A percentile compares a stretch with the other conserved stretches of the same genome.
These are phyloP conservation scores for Netelia inedita DNA, from an alignment of 2,888 invertebrate genomes.

Conservation along the genomic window DNA sequence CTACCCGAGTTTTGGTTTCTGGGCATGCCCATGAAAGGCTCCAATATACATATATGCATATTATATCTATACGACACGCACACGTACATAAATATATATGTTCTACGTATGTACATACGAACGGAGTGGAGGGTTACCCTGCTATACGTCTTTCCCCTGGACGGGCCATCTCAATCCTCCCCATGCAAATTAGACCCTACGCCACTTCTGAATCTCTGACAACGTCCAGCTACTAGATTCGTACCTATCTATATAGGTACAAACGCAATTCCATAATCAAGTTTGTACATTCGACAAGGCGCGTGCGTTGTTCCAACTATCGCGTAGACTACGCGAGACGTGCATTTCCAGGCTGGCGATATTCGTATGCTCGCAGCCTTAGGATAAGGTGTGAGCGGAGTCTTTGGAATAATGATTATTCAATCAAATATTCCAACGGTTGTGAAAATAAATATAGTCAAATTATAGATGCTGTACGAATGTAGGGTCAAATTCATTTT, in stretches of 20 bases:
- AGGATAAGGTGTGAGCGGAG: not conserved
- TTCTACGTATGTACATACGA: not conserved
- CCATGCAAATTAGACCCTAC: constrained; percentile 81
- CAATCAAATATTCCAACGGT: constrained; percentile 57
- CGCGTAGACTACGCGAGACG: constrained; percentile 44
- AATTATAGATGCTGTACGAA: not conserved
- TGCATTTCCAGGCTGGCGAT: not conserved
- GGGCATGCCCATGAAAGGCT: constrained; percentile 36
- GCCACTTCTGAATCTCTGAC: constrained; percentile 45
- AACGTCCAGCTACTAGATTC: constrained; percentile 44
- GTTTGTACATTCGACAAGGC: constrained; percentile 65
- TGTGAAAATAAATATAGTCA: not conserved
- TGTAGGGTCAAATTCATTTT: not conserved
- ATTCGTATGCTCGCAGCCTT: not conserved
- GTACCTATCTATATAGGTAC: constrained; percentile 7
- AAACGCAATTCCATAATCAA: constrained; percentile 63
- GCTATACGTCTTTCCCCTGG: constrained; percentile 52
- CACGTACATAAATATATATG: constrained; percentile 24
- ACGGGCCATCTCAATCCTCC: constrained; percentile 74
- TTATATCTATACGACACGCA: not conserved
- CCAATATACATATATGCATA: not conserved
- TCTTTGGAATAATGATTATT: constrained; percentile 51
- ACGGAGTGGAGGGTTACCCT: not conserved
- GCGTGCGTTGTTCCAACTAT: constrained; percentile 71
- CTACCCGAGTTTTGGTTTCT: constrained; percentile 47